Evolutionary conservation across 2,888 invertebrate species (phyloP), one percentile per base, ranked within the genome.

Genomic region (Cerastis rubricosa): DNA sequence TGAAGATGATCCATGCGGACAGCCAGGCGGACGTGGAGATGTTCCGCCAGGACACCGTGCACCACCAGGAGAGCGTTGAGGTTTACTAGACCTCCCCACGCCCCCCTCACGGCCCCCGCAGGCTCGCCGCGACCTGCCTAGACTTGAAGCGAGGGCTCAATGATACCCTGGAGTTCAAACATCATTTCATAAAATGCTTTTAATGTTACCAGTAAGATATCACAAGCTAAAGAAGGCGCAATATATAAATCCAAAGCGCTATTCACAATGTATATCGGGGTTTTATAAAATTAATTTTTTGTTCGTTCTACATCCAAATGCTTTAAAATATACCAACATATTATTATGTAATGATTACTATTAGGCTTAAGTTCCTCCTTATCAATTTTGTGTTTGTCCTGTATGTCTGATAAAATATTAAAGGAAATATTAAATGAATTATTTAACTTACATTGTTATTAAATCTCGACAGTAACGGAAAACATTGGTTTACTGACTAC

Each of bases 21-120:
- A 98, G 98, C 93, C 98, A 98, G 94, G 98, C 97, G 7, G 98
- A 98, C 88, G 97, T 98, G 81, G 98, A 98, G 94, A 97, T 97
- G 94, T 98, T 98, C 95, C 97, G 98, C 72, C 98, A 98, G 94
- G 98, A 98, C 90, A 98, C 98, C 67, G 96, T 98, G 85, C 95
- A 95, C 81, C 97, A 97, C 84, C 97, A 97, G 93, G 97, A 97
- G 92, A 97, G 96, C 91, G 94, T 97, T 79, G 97, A 97, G 89
- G 96, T 96, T 45, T 97, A 97, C 91, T 97, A 93, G 89, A 6
- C 14, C 29, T 0, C 7, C 12, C 40, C 7, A 8, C 51, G 9
- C 29, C 0, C 7, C 12, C 40, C 7, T 8, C 51, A 6, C 17
- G 17, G 43, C 17, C 29, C 14, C 29, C 25, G 4, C 35, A 12